Base-by-base conservation (phyloP, 2,113 vertebrate genomes). In the Euleptes europaea region DNA sequence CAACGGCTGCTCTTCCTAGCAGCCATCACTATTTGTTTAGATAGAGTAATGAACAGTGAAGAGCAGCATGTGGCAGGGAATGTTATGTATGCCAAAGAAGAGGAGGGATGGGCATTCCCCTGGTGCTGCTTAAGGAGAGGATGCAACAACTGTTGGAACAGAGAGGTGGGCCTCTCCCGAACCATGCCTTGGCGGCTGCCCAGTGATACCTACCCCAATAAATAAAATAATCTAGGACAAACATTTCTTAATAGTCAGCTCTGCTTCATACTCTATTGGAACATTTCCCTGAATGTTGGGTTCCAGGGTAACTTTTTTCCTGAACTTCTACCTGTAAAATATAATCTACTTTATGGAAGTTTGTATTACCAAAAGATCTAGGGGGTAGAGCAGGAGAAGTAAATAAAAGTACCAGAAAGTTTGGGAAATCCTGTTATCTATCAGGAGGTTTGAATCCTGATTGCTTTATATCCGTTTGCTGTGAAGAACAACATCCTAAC, bases 151-250 rank as follows among this genome's bases (percentile, higher is more conserved):
- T 57, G 54, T 14, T 57, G 21, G 21, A 57, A 57, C 54, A 57
- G 49, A 51, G 21, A 23, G 54, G 6, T 57, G 14, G 11, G 51
- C 11, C 2, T 15, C 17, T 2, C 51, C 3, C 15, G 17, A 19
- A 19, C 51, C 15, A 54, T 54, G 54, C 17, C 17, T 57, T 21
- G 54, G 54, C 17, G 3, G 17, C 14, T 57, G 54, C 54, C 54
- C 54, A 57, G 54, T 57, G 17, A 57, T 57, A 57, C 5, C 17
- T 57, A 57, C 54, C 54, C 17, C 54, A 57, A 23, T 57, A 54
- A 93, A 95, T 90, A 51, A 90, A 95, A 84, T 94, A 88, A 92
- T 94, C 93, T 91, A 73, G 94, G 93, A 90, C 77, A 92, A 92
- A 88, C 78, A 86, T 90, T 85, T 77, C 78, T 73, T 88, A 80